Evolutionary conservation across 2,888 invertebrate species (phyloP).

Genomic region (Cecidostiba fungosa): DNA sequence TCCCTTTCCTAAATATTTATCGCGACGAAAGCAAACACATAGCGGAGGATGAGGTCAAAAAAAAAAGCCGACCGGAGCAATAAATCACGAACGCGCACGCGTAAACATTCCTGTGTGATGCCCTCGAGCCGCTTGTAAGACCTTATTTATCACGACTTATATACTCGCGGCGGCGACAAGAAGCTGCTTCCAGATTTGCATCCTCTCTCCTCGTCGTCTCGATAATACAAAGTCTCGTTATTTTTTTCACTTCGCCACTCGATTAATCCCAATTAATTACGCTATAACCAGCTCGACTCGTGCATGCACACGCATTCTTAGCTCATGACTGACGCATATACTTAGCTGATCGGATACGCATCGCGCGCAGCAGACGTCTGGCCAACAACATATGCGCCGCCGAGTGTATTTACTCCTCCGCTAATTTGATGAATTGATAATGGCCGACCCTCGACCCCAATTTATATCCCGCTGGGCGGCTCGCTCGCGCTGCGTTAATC

Average conservation of each 20-base stretch:
- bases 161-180: constrained; percentile 18
- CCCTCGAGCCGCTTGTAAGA: constrained; percentile 11
- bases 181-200: constrained; percentile 55
- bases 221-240: too few relatives aligned
- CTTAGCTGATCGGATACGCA: not conserved
- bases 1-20: constrained; percentile 52
- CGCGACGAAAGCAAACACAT: constrained; percentile 7
- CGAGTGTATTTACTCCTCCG: constrained; percentile 36
- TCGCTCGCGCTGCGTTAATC: constrained; percentile 30
- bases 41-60: not conserved
- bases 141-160: constrained; percentile 49
- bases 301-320: not conserved
- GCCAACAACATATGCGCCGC: not conserved
- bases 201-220: not conserved
- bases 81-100: constrained; percentile 53
- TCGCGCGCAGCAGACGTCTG: not conserved
- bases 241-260: not conserved
- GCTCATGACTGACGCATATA: not conserved
- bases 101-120: constrained; percentile 35
- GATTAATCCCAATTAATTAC: constrained; percentile 50
- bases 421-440: constrained; percentile 61
- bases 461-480: constrained; percentile 44
- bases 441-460: constrained; percentile 38
- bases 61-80: constrained; percentile 48
- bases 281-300: constrained; percentile 21